Evolutionary conservation across 1,140 invertebrate genomes (phyloP), one percentile per base, ranked within the genome.

Genomic region (Drosophila jambulina): DNA sequence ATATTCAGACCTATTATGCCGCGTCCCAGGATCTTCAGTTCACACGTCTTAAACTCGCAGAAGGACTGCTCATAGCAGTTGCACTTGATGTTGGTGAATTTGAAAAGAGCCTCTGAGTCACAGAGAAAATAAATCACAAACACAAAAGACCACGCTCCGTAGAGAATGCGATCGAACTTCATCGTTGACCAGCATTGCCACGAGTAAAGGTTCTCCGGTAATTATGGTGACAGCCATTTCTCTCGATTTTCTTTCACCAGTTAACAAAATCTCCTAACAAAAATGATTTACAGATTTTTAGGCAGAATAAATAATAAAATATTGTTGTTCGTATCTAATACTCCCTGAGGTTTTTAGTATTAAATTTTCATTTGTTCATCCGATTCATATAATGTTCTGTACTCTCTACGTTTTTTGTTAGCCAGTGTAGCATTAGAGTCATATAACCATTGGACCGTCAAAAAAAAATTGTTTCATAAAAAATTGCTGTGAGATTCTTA

Each of bases 51-150:
- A 32, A 71, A 46, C 23, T 71, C 42, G 6, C 49, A 64, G 3
- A 71, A 63, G 2, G 29, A 23, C 5, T 27, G 2, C 21, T 64
- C 29, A 32, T 36, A 64, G 6, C 49, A 40, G 29, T 23, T 32
- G 49, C 68, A 56, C 12, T 71, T 56, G 0, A 64, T 15, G 25
- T 69, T 62, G 13, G 46, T 69, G 15, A 69, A 62, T 21, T 62
- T 62, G 1, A 69, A 62, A 8, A 34, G 27, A 19, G 58, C 43
- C 19, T 48, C 42, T 7, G 58, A 60, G 6, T 49, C n/a, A 8
- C 19, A 23, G 4, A 54, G 8, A 1, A 54, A 36, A 36, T 36
- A 36, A 17, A 36, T 36, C 17, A 54, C 2, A 21, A 54, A 36
- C 13, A 54, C 51, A 6, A 36, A 53, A 54, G 7, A 23, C 19